Conservation (phyloP, 1,140 invertebrate species). For the Drosophila fuyamai region DNA sequence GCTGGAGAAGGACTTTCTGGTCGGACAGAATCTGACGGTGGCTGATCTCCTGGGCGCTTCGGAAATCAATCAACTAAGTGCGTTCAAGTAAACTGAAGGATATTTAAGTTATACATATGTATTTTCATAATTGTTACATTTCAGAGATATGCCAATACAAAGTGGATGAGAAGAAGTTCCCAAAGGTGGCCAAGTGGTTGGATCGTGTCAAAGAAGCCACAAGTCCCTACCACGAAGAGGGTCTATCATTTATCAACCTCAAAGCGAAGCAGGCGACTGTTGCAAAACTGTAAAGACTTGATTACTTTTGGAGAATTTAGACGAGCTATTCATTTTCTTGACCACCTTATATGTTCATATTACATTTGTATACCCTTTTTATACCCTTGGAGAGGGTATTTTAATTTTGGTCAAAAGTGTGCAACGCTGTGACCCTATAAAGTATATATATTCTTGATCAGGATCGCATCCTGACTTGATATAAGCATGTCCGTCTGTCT, state of each 20-base stretch:
- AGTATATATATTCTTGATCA: too few species aligned
- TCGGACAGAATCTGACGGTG: constrained; percentile 88
- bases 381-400: too few species aligned
- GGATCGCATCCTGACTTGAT: too few species aligned
- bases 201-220: constrained; percentile 87
- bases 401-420: too few species aligned
- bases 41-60: constrained; percentile 92
- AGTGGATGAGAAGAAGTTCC: constrained; percentile 85
- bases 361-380: too few species aligned
- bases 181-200: constrained; percentile 88
- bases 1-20: constrained; percentile 88
- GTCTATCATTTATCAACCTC: constrained; percentile 62
- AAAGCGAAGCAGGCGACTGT: constrained; percentile 36
- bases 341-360: too few species aligned
- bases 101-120: neutral
- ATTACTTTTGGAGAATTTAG: too few species aligned
- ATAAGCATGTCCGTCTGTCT: too few species aligned
- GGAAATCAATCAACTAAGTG: constrained; percentile 93
- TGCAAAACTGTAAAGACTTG: constrained; percentile 39
- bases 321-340: too few species aligned
- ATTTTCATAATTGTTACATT: constrained; percentile 7
- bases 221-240: constrained; percentile 89
- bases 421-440: too few species aligned
- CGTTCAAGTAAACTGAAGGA: constrained; percentile 28
- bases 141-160: constrained; percentile 87